Conservation (phyloP, 1,140 invertebrate genomes). For the Drosophila rhopaloa region DNA sequence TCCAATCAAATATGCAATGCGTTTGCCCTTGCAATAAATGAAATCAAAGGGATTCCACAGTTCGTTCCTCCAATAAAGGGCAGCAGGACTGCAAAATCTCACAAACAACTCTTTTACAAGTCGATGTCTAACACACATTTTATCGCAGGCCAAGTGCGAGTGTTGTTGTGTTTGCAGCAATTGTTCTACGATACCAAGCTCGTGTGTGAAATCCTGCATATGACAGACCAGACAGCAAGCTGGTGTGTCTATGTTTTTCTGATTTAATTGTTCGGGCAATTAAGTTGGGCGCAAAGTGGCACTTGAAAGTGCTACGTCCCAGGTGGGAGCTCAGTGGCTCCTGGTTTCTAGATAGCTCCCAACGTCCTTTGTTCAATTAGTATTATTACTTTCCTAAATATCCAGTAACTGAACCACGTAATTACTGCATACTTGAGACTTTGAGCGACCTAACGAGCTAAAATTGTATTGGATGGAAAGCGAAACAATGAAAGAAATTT, state of each 20-base stretch:
- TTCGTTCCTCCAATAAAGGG: neutral
- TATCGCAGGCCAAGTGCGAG: conserved; percentile 13
- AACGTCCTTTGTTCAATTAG: conserved; percentile 30
- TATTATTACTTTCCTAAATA: conserved; percentile 10
- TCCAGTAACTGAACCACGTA: conserved; percentile 16
- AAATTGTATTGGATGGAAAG: conserved; percentile 23
- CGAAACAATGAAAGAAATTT: conserved; percentile 31
- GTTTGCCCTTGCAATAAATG: neutral
- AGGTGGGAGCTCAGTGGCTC: conserved; percentile 1
- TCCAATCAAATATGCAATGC: neutral
- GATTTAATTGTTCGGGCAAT: conserved; percentile 45
- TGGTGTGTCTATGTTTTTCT: conserved; percentile 25
- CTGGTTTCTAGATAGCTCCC: neutral
- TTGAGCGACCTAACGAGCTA: conserved; percentile 3
- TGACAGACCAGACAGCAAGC: conserved; percentile 30
- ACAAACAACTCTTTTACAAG: conserved; percentile 23
- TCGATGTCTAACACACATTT: conserved; percentile 44
- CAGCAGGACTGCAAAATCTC: conserved; percentile 22
- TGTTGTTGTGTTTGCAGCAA: conserved; percentile 10
- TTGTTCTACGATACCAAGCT: conserved; percentile 15
- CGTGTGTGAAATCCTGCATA: conserved; percentile 33
- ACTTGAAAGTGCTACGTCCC: conserved; percentile 11
- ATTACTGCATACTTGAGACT: conserved; percentile 23
- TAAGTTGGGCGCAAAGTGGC: conserved; percentile 14
- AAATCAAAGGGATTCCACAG: conserved; percentile 14